Evolutionary conservation across 2,888 invertebrate genomes (phyloP), one percentile per base, ranked within the genome.

Genomic region (Schrankia costaestrigalis): DNA sequence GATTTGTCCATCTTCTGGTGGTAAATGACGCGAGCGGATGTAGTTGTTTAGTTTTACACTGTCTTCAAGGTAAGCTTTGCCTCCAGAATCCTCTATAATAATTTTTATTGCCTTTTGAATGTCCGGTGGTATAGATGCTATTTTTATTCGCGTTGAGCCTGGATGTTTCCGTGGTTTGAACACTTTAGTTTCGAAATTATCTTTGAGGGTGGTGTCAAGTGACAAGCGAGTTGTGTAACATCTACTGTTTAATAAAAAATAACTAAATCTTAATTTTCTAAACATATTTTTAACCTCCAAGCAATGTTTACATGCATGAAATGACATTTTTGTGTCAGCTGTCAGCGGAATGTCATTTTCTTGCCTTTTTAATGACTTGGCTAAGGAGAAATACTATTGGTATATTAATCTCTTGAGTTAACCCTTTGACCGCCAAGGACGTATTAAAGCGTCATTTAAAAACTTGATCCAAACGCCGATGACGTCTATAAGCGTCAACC

Each of bases 91-190:
- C 57, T 88, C 79, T 47, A 86, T 62, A 46, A 91, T 77, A 24
- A 78, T 75, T 52, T 81, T 62, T 8, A 93, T 89, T 2, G 92
- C 89, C 11, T 89, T 79, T 12, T 83, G 65, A 37, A 95, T 87
- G 37, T 90, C 84, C 1, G 87, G 72, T 0, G 95, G 95, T 8
- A 95, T 61, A 2, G 71, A 44, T 0, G 90, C 80, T 1, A 83
- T 63, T 53, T 80, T 90, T 1, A 88, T 72, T 45, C 88, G 86
- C 1, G 90, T 76, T 26, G 91, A 88, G 13, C 96, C 96, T 0
- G 94, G 94, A 79, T 96, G 95, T 37, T 90, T 89, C 31, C 91
- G 89, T 0, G 93, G 92, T 69, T 93, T 94, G 41, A 75, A 79
- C 36, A 89, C 73, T 18, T 89, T 87, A 26, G 89, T 67, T 2